Evolutionary conservation across 1,140 invertebrate genomes (phyloP), one percentile per base, ranked within the genome.

Genomic region (Wasmannia auropunctata): DNA sequence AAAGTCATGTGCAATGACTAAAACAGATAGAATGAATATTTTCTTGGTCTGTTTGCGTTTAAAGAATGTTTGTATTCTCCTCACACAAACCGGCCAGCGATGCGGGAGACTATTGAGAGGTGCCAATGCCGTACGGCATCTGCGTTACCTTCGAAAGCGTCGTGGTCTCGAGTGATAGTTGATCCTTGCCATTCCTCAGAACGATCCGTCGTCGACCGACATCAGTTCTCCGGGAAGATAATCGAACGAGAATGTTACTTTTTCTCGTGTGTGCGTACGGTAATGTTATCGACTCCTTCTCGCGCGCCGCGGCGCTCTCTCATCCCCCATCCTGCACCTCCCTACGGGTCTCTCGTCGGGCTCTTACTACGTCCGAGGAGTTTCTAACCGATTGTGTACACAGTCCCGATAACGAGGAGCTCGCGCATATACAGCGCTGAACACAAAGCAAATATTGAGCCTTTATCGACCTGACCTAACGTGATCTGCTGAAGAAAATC

Each of bases 401-500:
- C 58, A 90, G 58, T 74, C 51, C 84, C 63, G 70, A 90, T 86
- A 86, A 89, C 88, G 83, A 89, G 72, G 22, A 86, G 67, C 58
- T 75, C 54, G 37, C 37, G 40, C 65, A 77, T 84, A 85, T 69
- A 85, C 25, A 70, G 67, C 51, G 25, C 11, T 11, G 51, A 86
- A 85, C 77, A 85, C 83, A 88, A 86, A 88, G 80, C 56, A 88
- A 90, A 91, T 88, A 88, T 87, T 87, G 81, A 85, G 75, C 60
- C 81, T 75, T 79, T 77, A 89, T 89, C 67, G 74, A 54, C 58
- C 83, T 72, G 70, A 62, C 49, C 46, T 69, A 87, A 80, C 80
- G 60, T 40, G 58, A 85, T 46, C 51, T 75, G 51, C 51, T 43
- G 34, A 80, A 87, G 80, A 60, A 80, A 87, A 85, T 62, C 86